phyloP scores from a whole-genome alignment of 2,797 vertebrate genomes.

The Aldrovandia affinis region DNA sequence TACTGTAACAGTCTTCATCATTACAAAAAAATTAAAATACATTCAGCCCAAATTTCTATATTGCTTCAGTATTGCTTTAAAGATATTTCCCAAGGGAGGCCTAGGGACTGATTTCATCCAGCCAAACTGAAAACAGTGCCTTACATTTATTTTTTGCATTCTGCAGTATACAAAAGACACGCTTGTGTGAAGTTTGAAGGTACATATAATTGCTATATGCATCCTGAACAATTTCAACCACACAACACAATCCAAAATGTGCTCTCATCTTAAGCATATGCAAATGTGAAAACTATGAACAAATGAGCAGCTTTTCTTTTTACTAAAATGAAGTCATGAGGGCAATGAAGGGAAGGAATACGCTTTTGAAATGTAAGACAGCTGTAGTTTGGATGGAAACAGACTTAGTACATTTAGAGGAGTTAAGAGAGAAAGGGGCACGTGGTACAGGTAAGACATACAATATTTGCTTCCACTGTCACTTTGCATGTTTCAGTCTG shows the following conservation, averaged over 20 bases:
- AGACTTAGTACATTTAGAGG: constrained; percentile 37
- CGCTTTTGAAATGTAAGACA: constrained; percentile 21
- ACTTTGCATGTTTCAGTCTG: constrained; percentile 35
- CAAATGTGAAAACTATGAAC: constrained; percentile 2
- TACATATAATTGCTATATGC: not conserved
- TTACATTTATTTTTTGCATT: not conserved
- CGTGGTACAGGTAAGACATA: constrained; percentile 28
- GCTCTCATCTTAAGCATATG: not conserved
- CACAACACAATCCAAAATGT: not conserved
- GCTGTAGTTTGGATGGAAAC: constrained; percentile 12
- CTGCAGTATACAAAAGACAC: not conserved
- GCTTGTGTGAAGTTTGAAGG: not conserved
- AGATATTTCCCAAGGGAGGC: not conserved
- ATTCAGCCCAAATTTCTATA: not conserved
- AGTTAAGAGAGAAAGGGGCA: not conserved
- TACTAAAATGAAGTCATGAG: not conserved
- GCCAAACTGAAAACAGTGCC: not conserved
- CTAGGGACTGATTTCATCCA: not conserved
- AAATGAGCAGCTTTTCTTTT: not conserved
- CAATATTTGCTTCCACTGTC: constrained; percentile 28
- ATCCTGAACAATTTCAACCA: not conserved
- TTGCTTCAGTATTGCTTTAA: not conserved
- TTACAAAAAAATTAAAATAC: not conserved
- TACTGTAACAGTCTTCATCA: not conserved
- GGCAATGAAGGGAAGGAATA: not conserved